Percentiles rank a stretch among this genome's conserved stretches.
Evolutionary conservation across 64 coral and sea anemone genomes (phyloP).

Genomic region (Trachythela sp.): DNA sequence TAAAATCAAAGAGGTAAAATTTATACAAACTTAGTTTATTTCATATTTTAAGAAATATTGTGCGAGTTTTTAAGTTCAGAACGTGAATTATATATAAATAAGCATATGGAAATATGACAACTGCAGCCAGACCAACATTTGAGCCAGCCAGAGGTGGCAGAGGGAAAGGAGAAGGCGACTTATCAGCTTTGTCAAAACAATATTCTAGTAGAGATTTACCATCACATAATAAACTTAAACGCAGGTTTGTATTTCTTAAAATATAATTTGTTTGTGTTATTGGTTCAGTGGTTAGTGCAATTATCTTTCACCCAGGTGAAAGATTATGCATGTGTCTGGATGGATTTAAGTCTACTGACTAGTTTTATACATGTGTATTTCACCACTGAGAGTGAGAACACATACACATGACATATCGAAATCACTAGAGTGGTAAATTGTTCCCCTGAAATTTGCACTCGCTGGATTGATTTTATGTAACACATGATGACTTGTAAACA

Average conservation of each 20-base stretch:
- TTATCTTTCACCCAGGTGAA: too few species aligned
- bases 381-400: too few species aligned
- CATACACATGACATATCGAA: too few species aligned
- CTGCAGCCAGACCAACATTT: constrained; percentile 97
- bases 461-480: too few species aligned
- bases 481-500: too few species aligned
- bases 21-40: neutral
- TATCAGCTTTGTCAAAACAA: constrained; percentile 96
- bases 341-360: too few species aligned
- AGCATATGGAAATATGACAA: constrained; percentile 60
- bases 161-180: constrained; percentile 93
- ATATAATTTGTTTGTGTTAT: neutral
- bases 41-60: neutral
- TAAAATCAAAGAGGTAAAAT: neutral
- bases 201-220: constrained; percentile 95
- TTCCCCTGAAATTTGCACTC: too few species aligned
- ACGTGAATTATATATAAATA: neutral
- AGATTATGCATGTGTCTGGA: too few species aligned
- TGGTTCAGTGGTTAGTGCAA: neutral
- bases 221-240: constrained; percentile 97
- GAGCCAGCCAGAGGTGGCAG: constrained; percentile 91
- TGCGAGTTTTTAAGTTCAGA: neutral
- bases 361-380: too few species aligned
- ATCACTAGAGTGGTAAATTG: too few species aligned
- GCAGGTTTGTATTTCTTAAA: constrained; percentile 52